Evolutionary conservation across 2,113 vertebrate genomes (phyloP), one percentile per base, ranked within the genome.

Genomic region (Martes martes): DNA sequence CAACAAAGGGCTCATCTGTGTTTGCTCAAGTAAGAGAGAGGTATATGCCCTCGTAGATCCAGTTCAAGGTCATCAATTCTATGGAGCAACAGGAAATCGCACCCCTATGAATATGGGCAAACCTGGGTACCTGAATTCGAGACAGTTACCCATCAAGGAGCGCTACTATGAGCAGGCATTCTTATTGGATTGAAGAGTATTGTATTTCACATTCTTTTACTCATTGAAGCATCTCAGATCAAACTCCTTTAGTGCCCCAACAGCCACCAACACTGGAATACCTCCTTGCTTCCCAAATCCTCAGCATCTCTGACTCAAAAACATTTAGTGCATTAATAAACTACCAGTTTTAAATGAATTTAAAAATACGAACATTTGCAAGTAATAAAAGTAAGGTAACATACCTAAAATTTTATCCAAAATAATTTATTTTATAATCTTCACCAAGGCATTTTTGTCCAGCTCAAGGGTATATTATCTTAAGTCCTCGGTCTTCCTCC

Each of bases 1-100:
- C 90, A 95, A 88, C 74, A 91, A 92, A 88, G 95, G 91, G 18
- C 74, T 93, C 52, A 36, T 83, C 57, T 92, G 85, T 97, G 84
- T 96, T 94, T 95, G 69, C 87, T 85, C 87, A 92, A 80, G 71
- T 93, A 76, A 90, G 45, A 84, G 65, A 93, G 33, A 69, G 10
- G n/a, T 7, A 13, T 69, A 31, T 9, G 7, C 6, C 23, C 45
- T 57, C 39, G 42, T 71, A 78, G 80, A 85, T 36, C 26, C 83
- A n/a, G 57, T 69, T 39, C 16, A 59, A 80, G 93, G 86, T 82
- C 69, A 94, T 9, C 39, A 23, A 69, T 57, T 81, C 39, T 63
- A 67, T 67, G 59, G 36, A 94, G 21, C 61, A 94, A 91, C 45
- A 96, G 85, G 71, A 95, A 94, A 67, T 80, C 42, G 84, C 57